These are phyloP conservation scores for Drosophila robusta DNA, from an alignment of 2,888 invertebrate genomes.

Conservation along the genomic window DNA sequence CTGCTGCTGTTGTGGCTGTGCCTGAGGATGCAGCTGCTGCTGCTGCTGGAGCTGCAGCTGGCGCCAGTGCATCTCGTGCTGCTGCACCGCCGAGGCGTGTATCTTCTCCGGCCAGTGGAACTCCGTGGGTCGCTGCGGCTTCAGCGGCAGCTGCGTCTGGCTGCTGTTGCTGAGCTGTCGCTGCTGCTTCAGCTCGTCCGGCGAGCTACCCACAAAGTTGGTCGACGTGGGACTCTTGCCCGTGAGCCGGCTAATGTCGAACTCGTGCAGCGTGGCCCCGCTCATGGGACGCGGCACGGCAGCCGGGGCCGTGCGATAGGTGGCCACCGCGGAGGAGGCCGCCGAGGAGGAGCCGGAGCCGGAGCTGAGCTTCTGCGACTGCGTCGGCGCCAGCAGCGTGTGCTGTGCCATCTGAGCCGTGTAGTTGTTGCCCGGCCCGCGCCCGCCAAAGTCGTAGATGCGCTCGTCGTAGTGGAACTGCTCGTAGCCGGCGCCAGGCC, in stretches of 20 bases:
- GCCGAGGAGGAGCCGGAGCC: conserved; percentile 77
- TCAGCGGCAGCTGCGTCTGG: conserved; percentile 12
- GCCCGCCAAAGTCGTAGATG: conserved; percentile 84
- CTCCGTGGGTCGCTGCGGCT: conserved; percentile 74
- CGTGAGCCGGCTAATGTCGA: conserved; percentile 85
- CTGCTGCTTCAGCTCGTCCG: conserved; percentile 57
- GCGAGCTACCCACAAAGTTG: conserved; percentile 76
- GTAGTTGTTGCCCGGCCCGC: conserved; percentile 83
- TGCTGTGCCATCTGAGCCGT: conserved; percentile 41
- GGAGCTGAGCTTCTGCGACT: conserved; percentile 69
- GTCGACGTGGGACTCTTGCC: conserved; percentile 85
- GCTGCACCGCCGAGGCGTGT: conserved; percentile 84
- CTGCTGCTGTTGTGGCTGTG: conserved; percentile 47
- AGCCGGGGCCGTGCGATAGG: conserved; percentile 51
- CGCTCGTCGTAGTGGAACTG: conserved; percentile 82
- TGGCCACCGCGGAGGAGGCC: conserved; percentile 38
- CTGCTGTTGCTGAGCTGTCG: conserved; percentile 6
- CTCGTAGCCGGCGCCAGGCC: conserved; percentile 66
- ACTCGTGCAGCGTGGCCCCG: conserved; percentile 81
- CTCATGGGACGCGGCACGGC: conserved; percentile 58
- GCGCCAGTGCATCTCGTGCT: conserved; percentile 84
- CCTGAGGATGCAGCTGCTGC: conserved; percentile 61
- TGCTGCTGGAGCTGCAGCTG: conserved; percentile 74
- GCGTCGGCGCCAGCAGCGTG: conserved; percentile 33
- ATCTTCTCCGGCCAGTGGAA: conserved; percentile 86